Evolutionary conservation across 2,888 invertebrate species (phyloP), one percentile per base, ranked within the genome.

Genomic region (Drosophila quinaria): DNA sequence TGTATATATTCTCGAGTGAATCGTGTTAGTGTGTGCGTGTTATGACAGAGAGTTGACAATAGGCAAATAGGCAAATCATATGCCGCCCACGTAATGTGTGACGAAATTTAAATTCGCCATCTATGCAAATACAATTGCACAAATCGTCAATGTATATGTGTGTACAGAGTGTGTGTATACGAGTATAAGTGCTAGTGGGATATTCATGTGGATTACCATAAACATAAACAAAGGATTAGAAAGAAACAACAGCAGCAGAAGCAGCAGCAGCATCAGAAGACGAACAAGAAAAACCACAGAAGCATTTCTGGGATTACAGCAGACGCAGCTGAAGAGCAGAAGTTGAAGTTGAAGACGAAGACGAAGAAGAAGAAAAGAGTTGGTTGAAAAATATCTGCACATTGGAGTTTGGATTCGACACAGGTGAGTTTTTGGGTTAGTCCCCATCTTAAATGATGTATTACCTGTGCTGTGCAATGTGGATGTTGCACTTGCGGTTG

Each of bases 61-160:
- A 83, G 84, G 85, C 78, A 81, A 74, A 61, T 65, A 66, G 80
- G 83, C 77, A 78, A 72, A 86, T 86, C 83, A 78, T 73, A 80
- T 81, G 89, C 89, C 85, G 81, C 85, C 84, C 87, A 86, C 89
- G 87, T 80, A 88, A 89, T 86, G 90, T 89, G 86, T 89, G 90
- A 83, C 90, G 90, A 88, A 88, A 88, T 89, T 86, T 85, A 89
- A 86, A 86, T 89, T 82, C 80, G 61, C 78, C 81, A 78, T 80
- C 74, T 79, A 83, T 88, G 89, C 81, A 83, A 83, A 86, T 84
- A 78, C 81, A 81, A 81, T 73, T 87, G 70, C 86, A 70, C 64
- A 71, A 72, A 70, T 78, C 78, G 56, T 55, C 46, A 42, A 33
- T 49, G 39, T 56, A 46, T 49, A 25, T 42, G 63, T 42, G 25